These are phyloP conservation scores for Lochmaea crataegi DNA, from an alignment of 2,888 invertebrate genomes.

Conservation along the genomic window DNA sequence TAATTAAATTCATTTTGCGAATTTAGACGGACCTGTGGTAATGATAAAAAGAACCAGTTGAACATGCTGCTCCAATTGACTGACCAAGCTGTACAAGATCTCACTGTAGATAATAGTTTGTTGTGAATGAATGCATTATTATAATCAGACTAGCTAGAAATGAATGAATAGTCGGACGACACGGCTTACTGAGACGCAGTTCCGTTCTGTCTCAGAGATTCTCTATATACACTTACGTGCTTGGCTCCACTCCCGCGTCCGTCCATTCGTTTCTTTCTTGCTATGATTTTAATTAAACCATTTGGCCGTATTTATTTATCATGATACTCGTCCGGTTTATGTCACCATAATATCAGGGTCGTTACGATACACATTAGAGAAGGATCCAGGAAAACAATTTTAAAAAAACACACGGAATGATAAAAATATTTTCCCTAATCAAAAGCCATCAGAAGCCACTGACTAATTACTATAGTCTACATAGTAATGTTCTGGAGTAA, in stretches of 20 bases:
- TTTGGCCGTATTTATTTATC: constrained; percentile 41
- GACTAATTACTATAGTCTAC: too few species aligned
- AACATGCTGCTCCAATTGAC: constrained; percentile 40
- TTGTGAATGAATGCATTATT: constrained; percentile 52
- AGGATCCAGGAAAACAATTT: too few species aligned
- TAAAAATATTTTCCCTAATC: too few species aligned
- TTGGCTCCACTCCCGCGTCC: constrained; percentile 39
- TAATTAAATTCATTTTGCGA: background rate
- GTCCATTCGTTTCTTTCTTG: constrained; percentile 36
- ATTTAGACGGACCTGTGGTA: constrained; percentile 11
- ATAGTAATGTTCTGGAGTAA: too few species aligned
- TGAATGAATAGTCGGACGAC: constrained; percentile 51
- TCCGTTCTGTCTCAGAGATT: constrained; percentile 51
- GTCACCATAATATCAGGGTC: constrained; percentile 13
- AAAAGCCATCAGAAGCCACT: too few species aligned
- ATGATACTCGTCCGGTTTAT: constrained; percentile 43
- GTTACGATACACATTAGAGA: background rate
- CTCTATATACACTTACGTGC: constrained; percentile 4
- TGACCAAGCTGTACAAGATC: constrained; percentile 42
- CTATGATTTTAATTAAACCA: constrained; percentile 48
- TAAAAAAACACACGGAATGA: background rate
- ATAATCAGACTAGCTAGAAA: constrained; percentile 49
- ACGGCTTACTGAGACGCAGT: constrained; percentile 53
- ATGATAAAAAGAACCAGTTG: constrained; percentile 24
- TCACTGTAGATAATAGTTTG: constrained; percentile 43